Conservation (phyloP, 2,113 vertebrate species). For the Oncorhynchus kisutch region DNA sequence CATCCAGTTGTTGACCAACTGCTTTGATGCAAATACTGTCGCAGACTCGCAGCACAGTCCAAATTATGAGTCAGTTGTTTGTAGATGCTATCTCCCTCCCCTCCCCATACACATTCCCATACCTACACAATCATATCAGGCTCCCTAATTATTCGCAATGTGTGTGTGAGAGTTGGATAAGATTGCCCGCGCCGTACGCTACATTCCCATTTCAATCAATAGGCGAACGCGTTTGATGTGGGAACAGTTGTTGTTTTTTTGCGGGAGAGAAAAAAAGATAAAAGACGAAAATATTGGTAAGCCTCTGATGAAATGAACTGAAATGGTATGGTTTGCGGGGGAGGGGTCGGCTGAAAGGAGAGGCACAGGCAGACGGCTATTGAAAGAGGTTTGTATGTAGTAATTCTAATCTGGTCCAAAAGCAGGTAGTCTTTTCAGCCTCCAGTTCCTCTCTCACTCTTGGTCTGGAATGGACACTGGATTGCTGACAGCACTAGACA, state of each 20-base stretch:
- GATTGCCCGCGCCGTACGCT: constrained; percentile 21
- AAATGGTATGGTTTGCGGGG: constrained; percentile 46
- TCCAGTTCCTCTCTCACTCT: constrained; percentile 5
- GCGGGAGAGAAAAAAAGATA: constrained; percentile 10
- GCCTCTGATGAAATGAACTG: constrained; percentile 64
- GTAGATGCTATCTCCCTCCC: not conserved
- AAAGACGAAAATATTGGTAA: constrained; percentile 44
- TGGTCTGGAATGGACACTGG: constrained; percentile 25
- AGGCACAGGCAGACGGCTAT: constrained; percentile 2
- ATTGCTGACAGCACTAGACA: constrained; percentile 37
- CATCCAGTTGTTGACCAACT: not conserved
- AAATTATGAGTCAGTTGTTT: not conserved
- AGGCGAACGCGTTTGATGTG: constrained; percentile 39
- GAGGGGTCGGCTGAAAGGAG: constrained; percentile 5
- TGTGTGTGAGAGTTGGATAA: constrained; percentile 22
- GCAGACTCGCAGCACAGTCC: not conserved
- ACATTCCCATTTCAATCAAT: constrained; percentile 41
- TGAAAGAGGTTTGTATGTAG: constrained; percentile 22
- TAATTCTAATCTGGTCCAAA: constrained; percentile 24
- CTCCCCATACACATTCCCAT: constrained; percentile 32
- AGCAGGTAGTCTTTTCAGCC: constrained; percentile 40
- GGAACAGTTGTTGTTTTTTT: constrained; percentile 22
- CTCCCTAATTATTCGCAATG: constrained; percentile 41
- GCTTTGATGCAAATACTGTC: no score
- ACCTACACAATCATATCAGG: constrained; percentile 33